phyloP scores from a whole-genome alignment of 64 coral and sea anemone species.

The Cladopsammia gracilis region DNA sequence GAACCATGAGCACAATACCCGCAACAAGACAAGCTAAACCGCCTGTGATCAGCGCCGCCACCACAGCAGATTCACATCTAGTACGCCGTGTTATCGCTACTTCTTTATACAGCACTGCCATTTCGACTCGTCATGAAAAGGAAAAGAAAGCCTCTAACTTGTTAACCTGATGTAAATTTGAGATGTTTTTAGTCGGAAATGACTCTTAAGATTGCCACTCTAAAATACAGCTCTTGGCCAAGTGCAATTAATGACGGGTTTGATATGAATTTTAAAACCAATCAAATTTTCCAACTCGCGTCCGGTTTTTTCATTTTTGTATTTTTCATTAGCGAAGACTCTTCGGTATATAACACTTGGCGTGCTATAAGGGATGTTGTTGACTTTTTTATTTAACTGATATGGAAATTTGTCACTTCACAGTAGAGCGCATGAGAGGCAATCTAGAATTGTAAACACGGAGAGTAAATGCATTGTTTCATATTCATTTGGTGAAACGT shows the following conservation, averaged over 20 bases:
- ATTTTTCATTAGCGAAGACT: constrained; percentile 26
- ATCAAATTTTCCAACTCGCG: not conserved
- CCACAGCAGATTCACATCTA: constrained; percentile 25
- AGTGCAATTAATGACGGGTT: constrained; percentile 11
- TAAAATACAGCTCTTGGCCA: not conserved
- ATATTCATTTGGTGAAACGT: not conserved
- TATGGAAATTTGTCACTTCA: constrained; percentile 21
- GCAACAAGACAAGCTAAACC: constrained; percentile 61
- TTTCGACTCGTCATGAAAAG: not conserved
- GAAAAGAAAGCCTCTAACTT: not conserved
- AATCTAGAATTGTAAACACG: constrained; percentile 15
- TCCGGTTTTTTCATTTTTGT: constrained; percentile 16
- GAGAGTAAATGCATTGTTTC: constrained; percentile 2
- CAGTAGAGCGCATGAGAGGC: not conserved
- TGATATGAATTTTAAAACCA: constrained; percentile 1
- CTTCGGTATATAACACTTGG: constrained; percentile 10
- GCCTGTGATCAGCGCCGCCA: constrained; percentile 8
- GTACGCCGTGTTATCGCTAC: constrained; percentile 11
- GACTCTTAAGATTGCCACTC: not conserved
- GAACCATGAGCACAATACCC: constrained; percentile 52
- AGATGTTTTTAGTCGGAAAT: not conserved
- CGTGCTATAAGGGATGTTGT: constrained; percentile 5
- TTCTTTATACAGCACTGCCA: constrained; percentile 23
- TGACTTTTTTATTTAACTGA: constrained; percentile 25
- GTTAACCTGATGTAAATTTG: not conserved